These are phyloP conservation scores for Hyalella azteca DNA, from an alignment of 2,888 invertebrate species.

Conservation along the genomic window DNA sequence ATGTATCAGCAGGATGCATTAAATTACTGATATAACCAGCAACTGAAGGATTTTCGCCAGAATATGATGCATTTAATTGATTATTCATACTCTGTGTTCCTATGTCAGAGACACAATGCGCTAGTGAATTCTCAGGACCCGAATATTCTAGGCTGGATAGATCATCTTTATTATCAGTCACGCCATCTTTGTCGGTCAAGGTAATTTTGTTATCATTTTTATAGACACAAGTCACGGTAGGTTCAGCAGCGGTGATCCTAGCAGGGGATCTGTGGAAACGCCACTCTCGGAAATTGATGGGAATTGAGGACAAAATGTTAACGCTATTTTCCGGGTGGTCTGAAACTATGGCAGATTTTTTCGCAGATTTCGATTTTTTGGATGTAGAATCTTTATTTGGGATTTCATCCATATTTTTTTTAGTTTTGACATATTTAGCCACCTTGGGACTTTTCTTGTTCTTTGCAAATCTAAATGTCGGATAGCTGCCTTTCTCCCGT, in stretches of 20 bases:
- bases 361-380: not conserved
- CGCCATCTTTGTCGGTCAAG: not conserved
- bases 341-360: no score
- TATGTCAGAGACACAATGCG: not conserved
- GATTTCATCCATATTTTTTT: not conserved
- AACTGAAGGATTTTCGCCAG: no score
- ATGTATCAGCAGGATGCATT: no score
- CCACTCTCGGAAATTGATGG: conserved; percentile 23
- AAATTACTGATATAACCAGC: no score
- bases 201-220: not conserved
- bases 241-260: not conserved
- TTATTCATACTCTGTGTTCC: no score
- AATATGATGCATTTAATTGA: no score
- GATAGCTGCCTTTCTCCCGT: conserved; percentile 13
- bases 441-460: not conserved
- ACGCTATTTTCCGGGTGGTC: not conserved
- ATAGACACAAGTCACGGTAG: not conserved
- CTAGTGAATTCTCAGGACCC: not conserved
- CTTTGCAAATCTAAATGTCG: conserved; percentile 11
- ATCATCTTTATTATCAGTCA: not conserved
- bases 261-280: not conserved
- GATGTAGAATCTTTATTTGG: not conserved
- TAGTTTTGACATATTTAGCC: not conserved
- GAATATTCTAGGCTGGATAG: not conserved
- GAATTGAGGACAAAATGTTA: not conserved